These are phyloP conservation scores for Hipposideros armiger DNA, from an alignment of 2,113 vertebrate genomes.

Conservation along the genomic window DNA sequence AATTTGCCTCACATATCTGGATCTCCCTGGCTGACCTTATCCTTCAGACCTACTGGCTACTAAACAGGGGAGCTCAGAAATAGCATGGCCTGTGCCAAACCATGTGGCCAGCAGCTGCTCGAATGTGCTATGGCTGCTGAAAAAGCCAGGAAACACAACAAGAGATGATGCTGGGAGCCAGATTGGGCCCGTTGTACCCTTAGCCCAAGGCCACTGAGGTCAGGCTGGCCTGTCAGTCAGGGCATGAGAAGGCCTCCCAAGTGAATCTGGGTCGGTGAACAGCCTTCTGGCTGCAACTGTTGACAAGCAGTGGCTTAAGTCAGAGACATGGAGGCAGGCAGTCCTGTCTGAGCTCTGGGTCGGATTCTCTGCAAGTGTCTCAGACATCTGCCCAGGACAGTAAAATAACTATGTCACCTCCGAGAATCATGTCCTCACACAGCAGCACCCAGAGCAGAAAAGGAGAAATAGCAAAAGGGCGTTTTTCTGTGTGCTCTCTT, in stretches of 20 bases:
- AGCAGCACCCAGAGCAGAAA: background rate
- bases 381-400: fast-evolving
- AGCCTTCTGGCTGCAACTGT: background rate
- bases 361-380: fast-evolving
- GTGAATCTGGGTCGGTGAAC: background rate
- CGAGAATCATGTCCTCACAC: background rate
- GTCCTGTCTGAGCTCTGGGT: fast-evolving
- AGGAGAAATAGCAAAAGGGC: background rate
- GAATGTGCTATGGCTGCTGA: background rate
- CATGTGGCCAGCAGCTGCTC: background rate
- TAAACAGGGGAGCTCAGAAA: background rate
- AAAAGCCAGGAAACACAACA: background rate
- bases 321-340: background rate
- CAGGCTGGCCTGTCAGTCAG: background rate
- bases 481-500: background rate
- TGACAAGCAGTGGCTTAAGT: background rate
- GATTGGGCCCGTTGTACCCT: background rate
- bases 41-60: background rate
- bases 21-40: background rate
- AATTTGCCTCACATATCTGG: background rate
- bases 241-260: background rate
- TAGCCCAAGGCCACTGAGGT: background rate
- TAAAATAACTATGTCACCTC: background rate
- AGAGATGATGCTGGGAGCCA: background rate
- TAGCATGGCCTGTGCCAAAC: background rate